Conservation (phyloP, 2,888 invertebrate genomes). For the Drosophila tanythrix region DNA sequence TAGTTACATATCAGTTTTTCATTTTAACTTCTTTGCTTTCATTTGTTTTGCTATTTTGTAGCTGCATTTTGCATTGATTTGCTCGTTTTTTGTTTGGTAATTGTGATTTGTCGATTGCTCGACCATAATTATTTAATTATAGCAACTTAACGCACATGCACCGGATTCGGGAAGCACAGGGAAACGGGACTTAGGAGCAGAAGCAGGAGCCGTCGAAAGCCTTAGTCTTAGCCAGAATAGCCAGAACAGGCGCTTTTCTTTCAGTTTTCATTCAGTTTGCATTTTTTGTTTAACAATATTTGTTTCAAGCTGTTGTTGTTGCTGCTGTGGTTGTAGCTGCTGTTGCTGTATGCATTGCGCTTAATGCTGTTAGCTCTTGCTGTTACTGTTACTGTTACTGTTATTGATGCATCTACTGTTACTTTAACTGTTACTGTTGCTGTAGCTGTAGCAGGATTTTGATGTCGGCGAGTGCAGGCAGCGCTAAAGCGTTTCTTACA, state of each 20-base stretch:
- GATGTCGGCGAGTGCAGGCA: conserved; percentile 64
- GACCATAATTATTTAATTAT: conserved; percentile 60
- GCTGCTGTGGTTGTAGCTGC: conserved; percentile 25
- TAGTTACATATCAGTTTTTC: conserved; percentile 34
- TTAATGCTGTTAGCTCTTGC: conserved; percentile 38
- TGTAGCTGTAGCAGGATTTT: conserved; percentile 61
- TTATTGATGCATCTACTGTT: conserved; percentile 22
- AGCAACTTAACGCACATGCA: conserved; percentile 79
- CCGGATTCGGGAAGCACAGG: conserved; percentile 78
- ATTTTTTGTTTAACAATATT: conserved; percentile 13
- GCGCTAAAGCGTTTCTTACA: conserved; percentile 65
- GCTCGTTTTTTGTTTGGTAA: conserved; percentile 50
- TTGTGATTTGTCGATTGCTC: conserved; percentile 62
- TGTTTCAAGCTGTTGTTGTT: conserved; percentile 45
- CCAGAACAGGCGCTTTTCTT: conserved; percentile 59
- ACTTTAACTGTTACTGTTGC: conserved; percentile 39
- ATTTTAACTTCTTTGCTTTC: conserved; percentile 41
- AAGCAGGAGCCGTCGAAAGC: conserved; percentile 76
- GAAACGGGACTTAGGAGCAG: conserved; percentile 78
- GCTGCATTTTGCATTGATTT: conserved; percentile 69
- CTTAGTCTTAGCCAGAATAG: conserved; percentile 63
- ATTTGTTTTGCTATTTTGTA: conserved; percentile 37
- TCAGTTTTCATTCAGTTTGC: conserved; percentile 33
- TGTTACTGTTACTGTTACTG: conserved; percentile 40
- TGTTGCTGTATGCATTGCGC: conserved; percentile 24